phyloP scores from a whole-genome alignment of 2,888 invertebrate species.

The Caenorhabditis sp. region DNA sequence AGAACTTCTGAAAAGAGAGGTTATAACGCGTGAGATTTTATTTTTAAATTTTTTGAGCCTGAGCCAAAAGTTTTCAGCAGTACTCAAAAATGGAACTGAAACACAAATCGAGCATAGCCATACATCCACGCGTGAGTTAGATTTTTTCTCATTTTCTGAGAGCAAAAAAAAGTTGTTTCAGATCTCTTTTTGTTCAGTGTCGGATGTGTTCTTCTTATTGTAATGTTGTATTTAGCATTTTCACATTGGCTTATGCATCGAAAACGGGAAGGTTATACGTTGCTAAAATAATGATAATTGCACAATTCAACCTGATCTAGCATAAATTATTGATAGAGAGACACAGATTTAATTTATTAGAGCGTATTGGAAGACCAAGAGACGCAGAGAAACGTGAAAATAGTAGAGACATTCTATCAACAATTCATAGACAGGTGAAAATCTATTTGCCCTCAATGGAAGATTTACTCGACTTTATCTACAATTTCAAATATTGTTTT shows the following conservation, averaged over 20 bases:
- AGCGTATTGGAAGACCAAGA: too few relatives aligned
- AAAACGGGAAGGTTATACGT: not conserved
- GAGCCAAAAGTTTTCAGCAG: not conserved
- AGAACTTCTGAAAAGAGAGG: not conserved
- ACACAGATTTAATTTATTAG: too few relatives aligned
- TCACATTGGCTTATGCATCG: not conserved
- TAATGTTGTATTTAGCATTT: not conserved
- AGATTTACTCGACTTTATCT: not conserved
- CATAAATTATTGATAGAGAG: too few relatives aligned
- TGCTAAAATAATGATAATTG: not conserved
- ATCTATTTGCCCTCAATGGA: not conserved
- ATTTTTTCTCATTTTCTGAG: not conserved
- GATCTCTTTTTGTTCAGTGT: not conserved
- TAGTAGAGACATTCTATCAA: too few relatives aligned
- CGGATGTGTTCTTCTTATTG: not conserved
- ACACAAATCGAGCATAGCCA: not conserved
- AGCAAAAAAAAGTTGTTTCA: not conserved
- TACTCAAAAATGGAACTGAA: not conserved
- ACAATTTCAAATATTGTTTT: constrained; percentile 3
- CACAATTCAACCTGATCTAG: not conserved
- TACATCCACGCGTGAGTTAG: not conserved
- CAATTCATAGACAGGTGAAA: not conserved
- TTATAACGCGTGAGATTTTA: too few relatives aligned
- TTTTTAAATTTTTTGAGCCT: too few relatives aligned
- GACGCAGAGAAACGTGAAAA: too few relatives aligned